These are phyloP conservation scores for Oceanites oceanicus DNA, from an alignment of 2,113 vertebrate genomes.

Conservation along the genomic window DNA sequence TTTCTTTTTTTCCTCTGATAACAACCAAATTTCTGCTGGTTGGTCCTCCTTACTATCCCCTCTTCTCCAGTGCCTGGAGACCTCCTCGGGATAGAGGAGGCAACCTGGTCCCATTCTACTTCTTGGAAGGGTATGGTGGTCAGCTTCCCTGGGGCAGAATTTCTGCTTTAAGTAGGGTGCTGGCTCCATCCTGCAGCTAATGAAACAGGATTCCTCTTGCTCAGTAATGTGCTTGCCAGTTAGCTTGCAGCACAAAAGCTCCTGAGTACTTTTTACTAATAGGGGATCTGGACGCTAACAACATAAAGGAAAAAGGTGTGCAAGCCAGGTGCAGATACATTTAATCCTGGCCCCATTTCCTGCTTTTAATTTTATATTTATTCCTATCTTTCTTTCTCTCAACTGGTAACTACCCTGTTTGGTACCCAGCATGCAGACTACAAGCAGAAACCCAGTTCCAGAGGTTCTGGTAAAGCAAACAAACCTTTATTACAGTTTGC, in stretches of 20 bases:
- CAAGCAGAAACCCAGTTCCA: background rate
- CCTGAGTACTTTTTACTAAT: background rate
- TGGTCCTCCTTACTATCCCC: background rate
- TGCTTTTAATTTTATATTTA: background rate
- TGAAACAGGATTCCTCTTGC: background rate
- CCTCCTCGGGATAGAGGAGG: background rate
- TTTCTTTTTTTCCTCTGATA: background rate
- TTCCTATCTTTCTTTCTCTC: background rate
- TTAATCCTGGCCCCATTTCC: background rate
- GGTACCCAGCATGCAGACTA: background rate
- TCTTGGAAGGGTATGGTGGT: background rate
- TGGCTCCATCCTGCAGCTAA: background rate
- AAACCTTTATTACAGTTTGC: background rate
- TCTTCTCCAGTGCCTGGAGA: background rate
- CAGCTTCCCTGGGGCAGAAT: background rate
- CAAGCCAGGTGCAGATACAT: background rate
- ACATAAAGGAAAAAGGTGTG: background rate
- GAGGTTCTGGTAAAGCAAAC: background rate
- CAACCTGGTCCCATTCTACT: background rate
- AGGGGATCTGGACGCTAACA: background rate
- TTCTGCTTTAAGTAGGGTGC: background rate
- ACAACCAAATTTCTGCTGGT: background rate
- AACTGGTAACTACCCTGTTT: background rate
- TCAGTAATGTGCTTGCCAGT: background rate
- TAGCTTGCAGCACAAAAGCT: background rate